Evolutionary conservation across 2,888 invertebrate species (phyloP), one percentile per base, ranked within the genome.

Genomic region (Hypolimnas misippus): DNA sequence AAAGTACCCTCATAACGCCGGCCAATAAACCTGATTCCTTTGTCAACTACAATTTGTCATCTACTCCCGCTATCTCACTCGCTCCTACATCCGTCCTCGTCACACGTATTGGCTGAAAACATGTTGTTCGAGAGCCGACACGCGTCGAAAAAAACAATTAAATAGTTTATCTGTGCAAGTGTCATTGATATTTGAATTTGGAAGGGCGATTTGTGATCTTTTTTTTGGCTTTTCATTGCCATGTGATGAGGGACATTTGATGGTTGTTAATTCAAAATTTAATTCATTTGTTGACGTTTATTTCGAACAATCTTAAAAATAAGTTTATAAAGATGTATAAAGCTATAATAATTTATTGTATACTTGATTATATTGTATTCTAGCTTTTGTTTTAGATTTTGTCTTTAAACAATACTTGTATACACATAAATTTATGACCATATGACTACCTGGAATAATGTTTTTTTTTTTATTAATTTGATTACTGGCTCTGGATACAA

Each of bases 21-120:
- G 81, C 88, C 89, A 88, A 89, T 89, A 89, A 89, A 89, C 89
- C 86, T 79, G 85, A 81, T 83, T 82, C 87, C 89, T 89, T 89
- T 89, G 89, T 89, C 78, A 76, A 77, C 78, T 79, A 74, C 89
- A 89, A 89, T 89, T 89, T 89, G 89, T 89, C 89, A 89, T 88
- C 87, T 79, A 86, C 87, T 89, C 87, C 87, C 72, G 33, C 38
- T 35, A 21, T 54, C 54, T 31, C 29, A 7, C 7, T 49, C 46
- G 4, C 12, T 14, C 17, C 25, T 10, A 16, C 10, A 35, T 19
- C 12, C 19, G 2, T 33, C 35, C 35, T 33, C 19, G 12, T 52
- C 52, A 6, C 52, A 35, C 19, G 12, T n/a, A 10, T 31, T 31
- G 61, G 67, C 73, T 72, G 70, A 81, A 81, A 83, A 82, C 81